Evolutionary conservation across 2,797 vertebrate genomes (phyloP), one percentile per base, ranked within the genome.

Genomic region (Sebastes alutus): DNA sequence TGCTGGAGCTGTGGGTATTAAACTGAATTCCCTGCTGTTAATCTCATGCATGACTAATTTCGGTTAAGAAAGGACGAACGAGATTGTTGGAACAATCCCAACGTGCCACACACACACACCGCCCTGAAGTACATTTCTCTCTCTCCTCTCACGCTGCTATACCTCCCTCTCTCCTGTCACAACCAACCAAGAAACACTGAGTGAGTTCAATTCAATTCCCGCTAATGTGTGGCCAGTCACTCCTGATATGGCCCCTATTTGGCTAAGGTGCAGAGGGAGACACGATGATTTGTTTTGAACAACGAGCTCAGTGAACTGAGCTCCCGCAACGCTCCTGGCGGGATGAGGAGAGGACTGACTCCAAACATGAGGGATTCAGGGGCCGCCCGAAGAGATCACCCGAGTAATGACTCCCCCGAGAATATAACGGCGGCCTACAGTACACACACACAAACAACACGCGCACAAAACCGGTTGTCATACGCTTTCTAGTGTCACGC

Each of bases 21-120:
- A 84, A 90, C 66, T 30, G 18, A 84, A 86, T 80, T 86, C 80
- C 74, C 78, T 83, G 72, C 83, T 81, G 83, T 85, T 92, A 84
- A 94, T 92, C 82, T 91, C 88, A 90, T 86, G 87, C 90, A 91
- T 88, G 87, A 90, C 80, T 90, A 74, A 93, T 88, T 93, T 78
- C 77, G 77, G 87, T 90, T 75, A 83, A 85, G 71, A 88, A 71
- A 42, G 76, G 71, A 84, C 46, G 58, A 76, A 86, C 75, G 81
- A 87, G 82, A 88, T 81, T 66, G 78, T 71, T 77, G 79, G 71
- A 81, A 75, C 49, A 78, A 70, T 62, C 29, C 75, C 54, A 60
- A 13, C 29, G 1, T 20, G 8, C 23, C 58, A 1, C 30, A 33
- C 66, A 49, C 70, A 56, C 30, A 42, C 67, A 23, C 46, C 66